phyloP scores from a whole-genome alignment of 2,113 vertebrate species.

The Mustela nigripes region DNA sequence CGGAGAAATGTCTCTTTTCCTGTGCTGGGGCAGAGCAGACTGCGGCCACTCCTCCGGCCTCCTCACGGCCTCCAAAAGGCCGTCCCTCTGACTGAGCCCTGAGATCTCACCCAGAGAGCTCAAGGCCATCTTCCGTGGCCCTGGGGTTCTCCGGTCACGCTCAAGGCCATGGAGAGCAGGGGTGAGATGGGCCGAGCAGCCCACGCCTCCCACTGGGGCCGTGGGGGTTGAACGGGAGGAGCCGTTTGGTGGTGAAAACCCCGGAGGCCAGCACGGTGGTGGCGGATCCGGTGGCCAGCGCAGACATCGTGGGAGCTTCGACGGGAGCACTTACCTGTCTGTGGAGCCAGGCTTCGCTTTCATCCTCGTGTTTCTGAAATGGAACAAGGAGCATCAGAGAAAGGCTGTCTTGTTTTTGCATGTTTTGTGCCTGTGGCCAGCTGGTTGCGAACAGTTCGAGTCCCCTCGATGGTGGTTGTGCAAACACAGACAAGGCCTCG shows the following conservation, averaged over 20 bases:
- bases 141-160: neutral
- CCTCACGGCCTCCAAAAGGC: neutral
- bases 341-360: conserved; percentile 96
- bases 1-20: neutral
- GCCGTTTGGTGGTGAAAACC: rapidly evolving
- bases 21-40: rapidly evolving
- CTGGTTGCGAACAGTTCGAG: neutral
- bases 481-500: neutral
- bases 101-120: neutral
- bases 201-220: neutral
- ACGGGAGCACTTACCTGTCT: conserved; percentile 91
- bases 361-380: conserved; percentile 97
- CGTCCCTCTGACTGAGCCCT: neutral
- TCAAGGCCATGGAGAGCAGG: neutral
- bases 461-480: neutral
- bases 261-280: rapidly evolving
- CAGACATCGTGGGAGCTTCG: rapidly evolving
- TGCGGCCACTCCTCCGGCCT: too few species aligned
- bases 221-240: rapidly evolving
- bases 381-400: conserved; percentile 70
- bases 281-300: rapidly evolving
- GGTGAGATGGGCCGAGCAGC: rapidly evolving
- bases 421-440: neutral
- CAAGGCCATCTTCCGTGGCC: rapidly evolving
- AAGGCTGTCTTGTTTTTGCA: rapidly evolving